phyloP scores from a whole-genome alignment of 2,113 vertebrate species.

The Tupaia tana region DNA sequence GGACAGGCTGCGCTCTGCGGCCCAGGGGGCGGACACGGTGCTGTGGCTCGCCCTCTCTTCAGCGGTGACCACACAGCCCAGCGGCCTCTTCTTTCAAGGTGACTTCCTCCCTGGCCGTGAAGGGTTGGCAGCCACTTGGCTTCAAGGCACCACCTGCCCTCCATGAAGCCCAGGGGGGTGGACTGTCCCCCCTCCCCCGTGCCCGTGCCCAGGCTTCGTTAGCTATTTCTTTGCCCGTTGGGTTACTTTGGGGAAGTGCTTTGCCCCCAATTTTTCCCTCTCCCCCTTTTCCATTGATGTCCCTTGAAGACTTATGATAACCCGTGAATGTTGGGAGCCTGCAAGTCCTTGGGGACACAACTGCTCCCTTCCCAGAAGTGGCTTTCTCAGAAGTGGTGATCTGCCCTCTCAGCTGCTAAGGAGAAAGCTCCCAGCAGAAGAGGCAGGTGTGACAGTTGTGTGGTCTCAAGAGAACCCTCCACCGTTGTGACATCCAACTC shows the following conservation, averaged over 20 bases:
- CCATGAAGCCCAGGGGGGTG: not conserved
- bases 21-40: constrained; percentile 89
- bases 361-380: too few relatives aligned
- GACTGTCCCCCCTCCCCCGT: too few relatives aligned
- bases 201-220: not conserved
- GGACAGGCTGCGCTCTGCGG: constrained; percentile 87
- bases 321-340: not conserved
- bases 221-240: not conserved
- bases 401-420: not conserved
- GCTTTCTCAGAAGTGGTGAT: too few relatives aligned
- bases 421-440: too few relatives aligned
- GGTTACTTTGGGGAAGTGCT: not conserved
- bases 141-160: not conserved
- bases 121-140: not conserved
- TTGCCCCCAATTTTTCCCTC: not conserved
- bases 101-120: not conserved
- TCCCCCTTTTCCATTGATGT: not conserved
- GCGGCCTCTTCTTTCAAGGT: constrained; percentile 91
- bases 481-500: too few relatives aligned
- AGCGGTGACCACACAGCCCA: constrained; percentile 81
- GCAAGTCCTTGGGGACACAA: not conserved
- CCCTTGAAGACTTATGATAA: not conserved
- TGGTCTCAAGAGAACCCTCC: not conserved
- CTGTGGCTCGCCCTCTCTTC: constrained; percentile 87
- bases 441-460: not conserved